A percentile compares a stretch with the other conserved stretches of the same genome.
Evolutionary conservation across 2,113 vertebrate genomes (phyloP).

Genomic region (Gobio gobio): DNA sequence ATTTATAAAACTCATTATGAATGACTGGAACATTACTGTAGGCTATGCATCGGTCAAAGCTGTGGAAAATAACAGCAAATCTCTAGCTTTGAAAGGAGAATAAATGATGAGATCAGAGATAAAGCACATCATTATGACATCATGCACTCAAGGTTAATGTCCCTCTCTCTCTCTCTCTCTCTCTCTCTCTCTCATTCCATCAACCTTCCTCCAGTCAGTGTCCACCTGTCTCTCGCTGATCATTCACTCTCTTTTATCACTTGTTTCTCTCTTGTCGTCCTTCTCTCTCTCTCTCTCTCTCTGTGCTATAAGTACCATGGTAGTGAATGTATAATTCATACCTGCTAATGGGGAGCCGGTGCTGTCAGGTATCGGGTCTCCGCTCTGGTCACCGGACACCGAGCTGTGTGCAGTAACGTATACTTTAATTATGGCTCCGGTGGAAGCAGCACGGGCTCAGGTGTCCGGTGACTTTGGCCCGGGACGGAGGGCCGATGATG

Average conservation of each 20-base stretch:
- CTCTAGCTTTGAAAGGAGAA: neutral
- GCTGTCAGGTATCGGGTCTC: constrained; percentile 59
- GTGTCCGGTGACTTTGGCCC: constrained; percentile 68
- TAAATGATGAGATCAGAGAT: neutral
- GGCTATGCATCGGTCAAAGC: neutral
- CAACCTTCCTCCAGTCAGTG: neutral
- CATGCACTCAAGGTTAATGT: constrained; percentile 38
- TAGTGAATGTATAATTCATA: constrained; percentile 69
- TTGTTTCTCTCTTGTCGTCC: constrained; percentile 6
- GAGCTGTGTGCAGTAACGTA: constrained; percentile 60
- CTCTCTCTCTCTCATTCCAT: neutral
- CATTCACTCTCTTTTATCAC: neutral
- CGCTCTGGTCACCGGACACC: constrained; percentile 53
- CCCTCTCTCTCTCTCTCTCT: no score
- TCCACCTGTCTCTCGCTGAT: constrained; percentile 9
- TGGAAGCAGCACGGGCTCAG: constrained; percentile 52
- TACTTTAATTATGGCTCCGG: constrained; percentile 65
- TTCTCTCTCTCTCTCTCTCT: constrained; percentile 30
- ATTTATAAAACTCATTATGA: neutral
- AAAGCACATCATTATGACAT: constrained; percentile 40
- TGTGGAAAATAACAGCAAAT: neutral
- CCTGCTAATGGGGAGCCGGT: constrained; percentile 63
- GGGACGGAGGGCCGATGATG: constrained; percentile 60
- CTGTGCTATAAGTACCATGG: constrained; percentile 43
- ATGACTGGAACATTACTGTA: neutral